A percentile compares a stretch with the other conserved stretches of the same genome.
Evolutionary conservation across 2,888 invertebrate genomes (phyloP).

Genomic region (Conus canariensis): DNA sequence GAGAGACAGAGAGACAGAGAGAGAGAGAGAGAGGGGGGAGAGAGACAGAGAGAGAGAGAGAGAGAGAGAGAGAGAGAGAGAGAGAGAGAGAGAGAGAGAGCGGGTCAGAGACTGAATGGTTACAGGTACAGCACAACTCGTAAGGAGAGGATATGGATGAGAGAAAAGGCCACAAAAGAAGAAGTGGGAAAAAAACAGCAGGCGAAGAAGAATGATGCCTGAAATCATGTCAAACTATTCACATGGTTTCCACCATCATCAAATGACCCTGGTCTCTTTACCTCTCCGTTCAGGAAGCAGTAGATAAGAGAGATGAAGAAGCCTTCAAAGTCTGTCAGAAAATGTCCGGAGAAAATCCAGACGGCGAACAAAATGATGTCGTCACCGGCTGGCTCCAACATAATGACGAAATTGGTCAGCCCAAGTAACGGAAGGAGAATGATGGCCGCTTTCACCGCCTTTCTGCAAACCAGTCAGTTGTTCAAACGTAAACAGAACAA

Average conservation of each 20-base stretch:
- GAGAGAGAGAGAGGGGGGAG: not conserved
- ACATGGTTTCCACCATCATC: too few species aligned
- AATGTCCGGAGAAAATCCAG: constrained; percentile 77
- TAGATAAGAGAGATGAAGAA: constrained; percentile 80
- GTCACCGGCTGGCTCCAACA: constrained; percentile 77
- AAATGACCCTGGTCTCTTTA: constrained; percentile 50
- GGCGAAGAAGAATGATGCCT: not conserved
- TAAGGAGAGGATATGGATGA: not conserved
- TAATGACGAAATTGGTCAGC: constrained; percentile 80
- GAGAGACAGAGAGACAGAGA: not conserved
- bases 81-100: not conserved
- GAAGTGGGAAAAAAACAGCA: not conserved
- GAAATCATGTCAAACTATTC: too few species aligned
- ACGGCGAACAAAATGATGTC: constrained; percentile 74
- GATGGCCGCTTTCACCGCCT: constrained; percentile 80
- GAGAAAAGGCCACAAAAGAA: not conserved
- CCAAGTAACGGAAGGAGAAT: constrained; percentile 80
- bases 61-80: constrained; percentile 17
- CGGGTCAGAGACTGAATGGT: not conserved
- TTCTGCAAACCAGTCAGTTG: constrained; percentile 69
- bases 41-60: not conserved
- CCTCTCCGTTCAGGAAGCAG: constrained; percentile 81
- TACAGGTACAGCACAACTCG: not conserved
- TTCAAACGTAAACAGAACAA: not conserved
- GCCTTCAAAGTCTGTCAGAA: constrained; percentile 80